phyloP scores from a whole-genome alignment of 2,888 invertebrate species.

The Andricus quercusramuli region DNA sequence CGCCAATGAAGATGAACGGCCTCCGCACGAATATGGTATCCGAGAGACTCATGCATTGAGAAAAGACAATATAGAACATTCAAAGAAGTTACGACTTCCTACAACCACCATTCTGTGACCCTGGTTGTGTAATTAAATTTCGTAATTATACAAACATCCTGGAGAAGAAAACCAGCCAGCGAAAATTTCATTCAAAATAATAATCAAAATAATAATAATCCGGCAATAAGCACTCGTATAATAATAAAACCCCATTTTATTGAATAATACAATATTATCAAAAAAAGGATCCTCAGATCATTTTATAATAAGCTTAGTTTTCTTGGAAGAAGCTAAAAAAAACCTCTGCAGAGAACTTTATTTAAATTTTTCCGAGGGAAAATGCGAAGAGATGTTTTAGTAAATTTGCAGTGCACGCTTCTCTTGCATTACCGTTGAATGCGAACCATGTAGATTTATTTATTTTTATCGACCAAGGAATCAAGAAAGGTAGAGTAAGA shows the following conservation, averaged over 20 bases:
- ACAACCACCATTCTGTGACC: background rate
- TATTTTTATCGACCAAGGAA: background rate
- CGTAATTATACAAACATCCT: background rate
- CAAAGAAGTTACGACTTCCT: background rate
- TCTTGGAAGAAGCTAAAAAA: too few species aligned
- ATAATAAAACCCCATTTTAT: too few species aligned
- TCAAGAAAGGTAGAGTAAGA: background rate
- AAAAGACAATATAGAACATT: background rate
- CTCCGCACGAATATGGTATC: background rate
- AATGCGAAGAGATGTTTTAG: too few species aligned
- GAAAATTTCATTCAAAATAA: background rate
- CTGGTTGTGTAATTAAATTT: background rate
- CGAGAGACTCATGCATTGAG: background rate
- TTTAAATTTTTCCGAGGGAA: too few species aligned
- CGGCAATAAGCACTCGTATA: too few species aligned
- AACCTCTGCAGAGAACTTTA: too few species aligned
- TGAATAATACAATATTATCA: too few species aligned
- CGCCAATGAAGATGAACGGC: background rate
- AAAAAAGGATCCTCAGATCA: too few species aligned
- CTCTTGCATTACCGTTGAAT: conserved; percentile 35
- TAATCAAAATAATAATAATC: background rate
- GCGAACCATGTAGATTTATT: conserved; percentile 13
- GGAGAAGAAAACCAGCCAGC: background rate
- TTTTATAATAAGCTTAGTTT: too few species aligned
- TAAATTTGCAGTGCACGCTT: background rate